Evolutionary conservation across 2,113 vertebrate genomes (phyloP).

Genomic region (Fregata magnificens): DNA sequence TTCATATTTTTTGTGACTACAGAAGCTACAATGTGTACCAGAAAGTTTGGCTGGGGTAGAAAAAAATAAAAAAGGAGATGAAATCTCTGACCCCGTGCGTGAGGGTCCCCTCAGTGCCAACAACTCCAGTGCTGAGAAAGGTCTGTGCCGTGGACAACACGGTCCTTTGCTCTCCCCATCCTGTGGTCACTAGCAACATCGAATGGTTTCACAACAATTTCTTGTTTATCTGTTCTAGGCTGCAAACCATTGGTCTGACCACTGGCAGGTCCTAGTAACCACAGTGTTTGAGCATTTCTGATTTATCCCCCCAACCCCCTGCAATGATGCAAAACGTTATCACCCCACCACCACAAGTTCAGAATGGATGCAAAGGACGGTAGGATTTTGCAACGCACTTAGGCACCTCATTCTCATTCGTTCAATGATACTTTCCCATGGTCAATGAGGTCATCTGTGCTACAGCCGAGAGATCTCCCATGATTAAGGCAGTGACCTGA

Average conservation of each 20-base stretch:
- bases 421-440: background rate
- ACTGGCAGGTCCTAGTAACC: background rate
- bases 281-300: background rate
- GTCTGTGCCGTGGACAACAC: background rate
- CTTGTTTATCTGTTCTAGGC: background rate
- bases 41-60: background rate
- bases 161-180: background rate
- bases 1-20: background rate
- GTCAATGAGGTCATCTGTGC: background rate
- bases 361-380: background rate
- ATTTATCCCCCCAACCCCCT: background rate
- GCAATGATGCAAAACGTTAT: background rate
- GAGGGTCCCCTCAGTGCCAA: background rate
- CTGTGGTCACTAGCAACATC: background rate
- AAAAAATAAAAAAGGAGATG: background rate
- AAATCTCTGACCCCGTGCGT: background rate
- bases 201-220: background rate
- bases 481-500: background rate
- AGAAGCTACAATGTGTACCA: background rate
- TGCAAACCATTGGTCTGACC: background rate
- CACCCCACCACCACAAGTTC: background rate
- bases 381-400: background rate
- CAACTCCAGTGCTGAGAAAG: background rate
- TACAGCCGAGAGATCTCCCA: background rate
- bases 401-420: background rate